These are phyloP conservation scores for Helostoma temminkii DNA, from an alignment of 2,797 vertebrate species.

Conservation along the genomic window DNA sequence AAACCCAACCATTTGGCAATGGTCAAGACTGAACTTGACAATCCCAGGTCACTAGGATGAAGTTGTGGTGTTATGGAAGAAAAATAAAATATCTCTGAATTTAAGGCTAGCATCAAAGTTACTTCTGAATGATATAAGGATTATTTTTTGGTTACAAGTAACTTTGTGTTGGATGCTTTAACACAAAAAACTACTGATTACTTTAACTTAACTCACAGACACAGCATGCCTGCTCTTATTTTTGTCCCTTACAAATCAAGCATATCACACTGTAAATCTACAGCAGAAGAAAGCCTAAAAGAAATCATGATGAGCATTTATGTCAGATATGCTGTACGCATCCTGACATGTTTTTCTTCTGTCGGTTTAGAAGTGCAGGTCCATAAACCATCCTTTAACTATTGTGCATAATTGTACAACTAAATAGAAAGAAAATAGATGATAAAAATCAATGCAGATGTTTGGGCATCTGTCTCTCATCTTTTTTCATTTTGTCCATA, in stretches of 20 bases:
- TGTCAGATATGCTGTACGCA: conserved; percentile 24
- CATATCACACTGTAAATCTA: conserved; percentile 2
- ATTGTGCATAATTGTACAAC: not conserved
- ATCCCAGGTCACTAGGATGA: conserved; percentile 29
- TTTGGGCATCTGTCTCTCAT: conserved; percentile 17
- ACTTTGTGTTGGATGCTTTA: not conserved
- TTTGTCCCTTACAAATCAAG: conserved; percentile 12
- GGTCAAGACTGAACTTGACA: conserved; percentile 55
- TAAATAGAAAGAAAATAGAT: not conserved
- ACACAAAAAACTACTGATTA: not conserved
- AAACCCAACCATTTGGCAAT: conserved; percentile 55
- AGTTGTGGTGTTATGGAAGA: not conserved
- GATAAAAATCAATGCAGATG: conserved; percentile 26
- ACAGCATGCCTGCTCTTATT: not conserved
- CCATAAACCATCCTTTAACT: not conserved
- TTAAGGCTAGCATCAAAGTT: not conserved
- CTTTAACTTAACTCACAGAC: not conserved
- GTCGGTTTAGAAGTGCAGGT: not conserved
- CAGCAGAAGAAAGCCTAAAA: conserved; percentile 3
- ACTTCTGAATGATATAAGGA: not conserved
- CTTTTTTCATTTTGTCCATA: not conserved
- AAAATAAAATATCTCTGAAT: conserved; percentile 2
- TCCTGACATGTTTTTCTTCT: not conserved
- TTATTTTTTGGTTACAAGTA: not conserved
- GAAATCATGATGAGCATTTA: conserved; percentile 16